Evolutionary conservation across 2,888 invertebrate genomes (phyloP).

Genomic region (Hyposoter dolosus): DNA sequence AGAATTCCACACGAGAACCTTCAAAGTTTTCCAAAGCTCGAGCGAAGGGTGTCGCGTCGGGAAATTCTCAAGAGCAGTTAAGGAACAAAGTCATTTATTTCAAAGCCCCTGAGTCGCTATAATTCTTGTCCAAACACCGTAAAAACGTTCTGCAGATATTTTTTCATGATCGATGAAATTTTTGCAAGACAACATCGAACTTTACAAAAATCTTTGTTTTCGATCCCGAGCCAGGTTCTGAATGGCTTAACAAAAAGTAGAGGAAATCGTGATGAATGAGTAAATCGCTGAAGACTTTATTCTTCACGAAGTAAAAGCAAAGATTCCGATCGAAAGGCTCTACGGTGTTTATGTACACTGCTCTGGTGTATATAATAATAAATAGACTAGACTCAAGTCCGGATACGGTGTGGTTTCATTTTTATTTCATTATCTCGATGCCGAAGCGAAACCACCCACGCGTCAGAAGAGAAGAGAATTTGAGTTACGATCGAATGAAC

Average conservation of each 20-base stretch:
- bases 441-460: slow-evolving; percentile 81
- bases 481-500: slow-evolving; percentile 81
- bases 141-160: too few relatives aligned
- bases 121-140: too few relatives aligned
- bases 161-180: too few relatives aligned
- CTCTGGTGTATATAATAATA: not conserved
- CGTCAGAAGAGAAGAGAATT: slow-evolving; percentile 74
- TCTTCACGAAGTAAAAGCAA: slow-evolving; percentile 5
- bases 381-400: slow-evolving; percentile 26
- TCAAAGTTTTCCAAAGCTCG: not conserved
- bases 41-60: too few relatives aligned
- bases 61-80: too few relatives aligned
- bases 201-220: not conserved
- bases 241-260: not conserved
- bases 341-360: not conserved
- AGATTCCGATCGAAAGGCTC: slow-evolving; percentile 21
- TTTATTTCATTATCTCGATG: slow-evolving; percentile 76
- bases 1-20: not conserved
- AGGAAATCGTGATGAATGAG: not conserved
- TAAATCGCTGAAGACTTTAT: slow-evolving; percentile 16
- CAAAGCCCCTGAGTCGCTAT: too few relatives aligned
- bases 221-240: not conserved
- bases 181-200: too few relatives aligned
- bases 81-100: too few relatives aligned
- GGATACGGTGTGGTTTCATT: slow-evolving; percentile 62